Percentiles rank a stretch among this genome's conserved stretches.
Evolutionary conservation across 1,140 invertebrate genomes (phyloP).

Genomic region (Ceratitis capitata): DNA sequence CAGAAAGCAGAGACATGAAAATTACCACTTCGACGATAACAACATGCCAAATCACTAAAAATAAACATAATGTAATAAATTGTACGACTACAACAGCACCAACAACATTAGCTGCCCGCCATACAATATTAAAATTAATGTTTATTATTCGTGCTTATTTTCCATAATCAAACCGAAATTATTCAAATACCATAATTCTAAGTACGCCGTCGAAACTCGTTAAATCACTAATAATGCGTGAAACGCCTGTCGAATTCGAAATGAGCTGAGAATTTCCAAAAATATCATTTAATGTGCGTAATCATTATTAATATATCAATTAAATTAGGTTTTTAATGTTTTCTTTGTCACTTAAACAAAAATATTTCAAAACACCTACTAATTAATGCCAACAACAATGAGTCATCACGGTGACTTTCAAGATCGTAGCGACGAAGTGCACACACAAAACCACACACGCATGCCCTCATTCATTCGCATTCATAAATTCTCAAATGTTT

Average conservation of each 20-base stretch:
- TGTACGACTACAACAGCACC: neutral
- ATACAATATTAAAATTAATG: constrained; percentile 20
- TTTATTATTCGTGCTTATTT: neutral
- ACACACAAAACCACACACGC: neutral
- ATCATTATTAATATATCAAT: constrained; percentile 32
- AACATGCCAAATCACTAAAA: neutral
- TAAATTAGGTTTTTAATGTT: neutral
- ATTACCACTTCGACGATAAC: neutral
- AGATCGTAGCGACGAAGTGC: neutral
- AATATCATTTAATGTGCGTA: neutral
- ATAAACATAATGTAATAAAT: neutral
- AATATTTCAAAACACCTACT: neutral
- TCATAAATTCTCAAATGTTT: constrained; percentile 9
- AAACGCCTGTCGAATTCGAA: neutral
- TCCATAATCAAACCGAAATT: constrained; percentile 9
- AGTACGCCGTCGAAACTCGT: neutral
- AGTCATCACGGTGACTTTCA: too few relatives aligned
- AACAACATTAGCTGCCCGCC: neutral
- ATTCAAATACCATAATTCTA: neutral
- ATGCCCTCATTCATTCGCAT: neutral
- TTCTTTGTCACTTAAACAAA: neutral
- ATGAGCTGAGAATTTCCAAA: neutral
- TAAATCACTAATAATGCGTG: neutral
- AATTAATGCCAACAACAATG: neutral
- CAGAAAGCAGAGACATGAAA: neutral